Base-by-base conservation (phyloP, 2,113 vertebrate genomes). In the Apistogramma diplotaenia region DNA sequence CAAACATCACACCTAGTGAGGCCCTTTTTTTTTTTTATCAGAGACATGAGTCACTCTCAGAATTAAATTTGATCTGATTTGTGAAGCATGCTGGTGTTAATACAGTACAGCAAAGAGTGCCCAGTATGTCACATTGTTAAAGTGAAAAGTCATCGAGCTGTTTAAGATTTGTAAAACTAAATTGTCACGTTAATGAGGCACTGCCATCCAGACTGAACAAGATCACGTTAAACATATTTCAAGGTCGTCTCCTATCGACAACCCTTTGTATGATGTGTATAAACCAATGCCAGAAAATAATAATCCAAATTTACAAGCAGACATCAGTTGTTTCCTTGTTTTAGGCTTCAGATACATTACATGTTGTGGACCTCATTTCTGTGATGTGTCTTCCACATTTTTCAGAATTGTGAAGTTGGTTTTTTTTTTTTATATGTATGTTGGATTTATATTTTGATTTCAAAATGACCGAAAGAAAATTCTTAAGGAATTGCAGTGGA, bases 401-500 rank as follows among this genome's bases (percentile, higher is more conserved):
- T 74, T 67, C 56, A 86, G 55, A 76, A 57, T 49, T 59, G 33
- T 70, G 46, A 57, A 54, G 58, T 51, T 82, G 74, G 78, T 2
- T 65, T 65, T 84, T 82, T 74, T 79, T 76, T 15, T 74, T 62
- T 76, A 73, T 83, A 61, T 80, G 76, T 54, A 67, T 79, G 37
- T 73, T 67, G n/a, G 12, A 27, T 74, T 84, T 55, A 4, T 76
- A 76, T 75, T 72, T 76, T 56, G 19, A 55, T 71, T 72, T 85
- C 59, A 58, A 76, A 80, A 76, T 60, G 13, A 84, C 37, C 33
- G 65, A 27, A 78, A 81, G 9, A 81, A 71, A 79, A 71, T 79
- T 86, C 81, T 89, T 90, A 85, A 86, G 58, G 53, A 76, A 37
- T 86, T 33, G 74, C 78, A 55, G 29, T 83, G 74, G 80, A 49